Percentiles rank a stretch among this genome's conserved stretches.
phyloP scores from a whole-genome alignment of 2,888 invertebrate species.

The Polydrusus tereticollis region DNA sequence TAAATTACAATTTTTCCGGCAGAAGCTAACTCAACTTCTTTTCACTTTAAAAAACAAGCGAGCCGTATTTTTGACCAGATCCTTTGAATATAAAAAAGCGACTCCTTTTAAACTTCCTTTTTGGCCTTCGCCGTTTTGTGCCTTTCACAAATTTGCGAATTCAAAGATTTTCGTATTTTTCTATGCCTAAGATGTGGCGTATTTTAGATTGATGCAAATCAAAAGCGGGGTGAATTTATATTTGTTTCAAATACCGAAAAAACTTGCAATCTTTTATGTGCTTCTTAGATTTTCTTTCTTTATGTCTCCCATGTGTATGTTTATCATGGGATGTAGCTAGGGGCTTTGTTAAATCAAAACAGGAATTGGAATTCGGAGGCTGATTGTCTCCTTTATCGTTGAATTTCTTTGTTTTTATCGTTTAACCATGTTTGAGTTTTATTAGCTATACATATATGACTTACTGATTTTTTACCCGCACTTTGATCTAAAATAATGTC shows the following conservation, averaged over 20 bases:
- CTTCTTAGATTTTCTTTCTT: constrained; percentile 7
- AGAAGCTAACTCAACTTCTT: neutral
- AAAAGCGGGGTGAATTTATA: constrained; percentile 22
- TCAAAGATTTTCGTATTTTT: constrained; percentile 17
- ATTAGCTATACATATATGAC: neutral
- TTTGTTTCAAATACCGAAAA: constrained; percentile 17
- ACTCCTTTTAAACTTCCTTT: constrained; percentile 2
- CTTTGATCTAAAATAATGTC: no score
- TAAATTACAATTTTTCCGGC: neutral
- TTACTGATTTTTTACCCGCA: neutral
- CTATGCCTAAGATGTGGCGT: neutral
- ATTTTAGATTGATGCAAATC: constrained; percentile 20
- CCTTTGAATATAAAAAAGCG: constrained; percentile 17
- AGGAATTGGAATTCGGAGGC: constrained; percentile 5
- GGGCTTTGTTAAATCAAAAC: constrained; percentile 15
- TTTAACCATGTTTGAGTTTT: constrained; percentile 5
- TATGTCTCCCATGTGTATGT: constrained; percentile 24
- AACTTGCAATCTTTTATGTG: constrained; percentile 11
- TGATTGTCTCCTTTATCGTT: constrained; percentile 4
- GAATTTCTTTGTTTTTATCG: constrained; percentile 9
- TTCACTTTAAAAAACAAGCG: constrained; percentile 2
- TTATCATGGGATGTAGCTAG: constrained; percentile 16
- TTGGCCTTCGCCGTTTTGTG: neutral
- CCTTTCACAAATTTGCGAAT: constrained; percentile 5
- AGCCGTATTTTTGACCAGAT: constrained; percentile 4